These are phyloP conservation scores for Aphelenchoides fujianensis DNA, from an alignment of 1,140 invertebrate species.

Conservation along the genomic window DNA sequence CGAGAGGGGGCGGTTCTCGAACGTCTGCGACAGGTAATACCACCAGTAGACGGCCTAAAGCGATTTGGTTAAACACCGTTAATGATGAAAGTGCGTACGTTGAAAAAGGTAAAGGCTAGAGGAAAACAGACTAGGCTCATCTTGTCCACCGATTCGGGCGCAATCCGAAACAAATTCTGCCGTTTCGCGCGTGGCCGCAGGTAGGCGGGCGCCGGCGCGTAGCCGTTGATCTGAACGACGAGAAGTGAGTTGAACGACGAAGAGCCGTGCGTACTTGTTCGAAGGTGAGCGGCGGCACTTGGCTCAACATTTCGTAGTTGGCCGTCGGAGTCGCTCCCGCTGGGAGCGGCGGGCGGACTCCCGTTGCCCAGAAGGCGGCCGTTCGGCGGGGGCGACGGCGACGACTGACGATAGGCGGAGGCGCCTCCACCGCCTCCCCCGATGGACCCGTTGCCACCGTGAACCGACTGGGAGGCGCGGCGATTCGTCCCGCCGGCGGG, in stretches of 20 bases:
- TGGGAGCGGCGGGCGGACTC: neutral
- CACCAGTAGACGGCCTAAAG: slow-evolving; percentile 51
- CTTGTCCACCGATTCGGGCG: slow-evolving; percentile 60
- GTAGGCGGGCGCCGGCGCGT: slow-evolving; percentile 24
- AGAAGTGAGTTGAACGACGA: too few species aligned
- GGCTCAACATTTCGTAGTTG: neutral
- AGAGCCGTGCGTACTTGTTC: slow-evolving; percentile 25
- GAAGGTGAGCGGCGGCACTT: slow-evolving; percentile 35
- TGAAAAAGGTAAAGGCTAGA: slow-evolving; percentile 55
- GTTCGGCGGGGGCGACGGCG: slow-evolving; percentile 13
- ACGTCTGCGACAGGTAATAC: too few species aligned
- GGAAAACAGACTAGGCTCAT: slow-evolving; percentile 60
- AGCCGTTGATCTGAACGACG: slow-evolving; percentile 40
- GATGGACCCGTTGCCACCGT: slow-evolving; percentile 13
- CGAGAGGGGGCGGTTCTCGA: too few species aligned
- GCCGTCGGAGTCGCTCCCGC: neutral
- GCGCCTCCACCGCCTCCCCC: slow-evolving; percentile 1
- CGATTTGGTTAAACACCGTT: too few species aligned
- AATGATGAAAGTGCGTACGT: too few species aligned
- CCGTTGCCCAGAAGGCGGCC: slow-evolving; percentile 17
- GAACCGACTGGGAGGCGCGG: neutral
- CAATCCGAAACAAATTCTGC: slow-evolving; percentile 32
- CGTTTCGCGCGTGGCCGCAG: neutral
- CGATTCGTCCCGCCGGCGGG: neutral
- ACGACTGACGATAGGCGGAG: neutral